A percentile compares a stretch with the other conserved stretches of the same genome.
Evolutionary conservation across 2,797 vertebrate genomes (phyloP).

Genomic region (Hephaestus fuliginosus): DNA sequence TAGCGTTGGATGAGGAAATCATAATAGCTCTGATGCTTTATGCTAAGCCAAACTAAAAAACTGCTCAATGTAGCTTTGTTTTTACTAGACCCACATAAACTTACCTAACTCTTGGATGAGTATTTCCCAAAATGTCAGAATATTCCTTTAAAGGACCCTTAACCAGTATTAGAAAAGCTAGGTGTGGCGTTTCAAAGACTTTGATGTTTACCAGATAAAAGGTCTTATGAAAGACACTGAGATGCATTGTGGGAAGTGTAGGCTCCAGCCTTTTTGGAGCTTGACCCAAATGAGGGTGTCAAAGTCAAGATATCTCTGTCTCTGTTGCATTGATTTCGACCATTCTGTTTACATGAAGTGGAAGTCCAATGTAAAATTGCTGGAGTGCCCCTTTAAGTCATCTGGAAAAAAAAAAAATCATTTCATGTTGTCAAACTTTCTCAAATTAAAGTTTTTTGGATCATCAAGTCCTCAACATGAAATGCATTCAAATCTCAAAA

Average conservation of each 20-base stretch:
- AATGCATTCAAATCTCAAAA: constrained; percentile 1
- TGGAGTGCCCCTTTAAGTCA: not conserved
- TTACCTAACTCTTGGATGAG: not conserved
- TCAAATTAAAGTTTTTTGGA: not conserved
- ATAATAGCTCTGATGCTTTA: not conserved
- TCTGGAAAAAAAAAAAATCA: not conserved
- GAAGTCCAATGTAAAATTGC: not conserved
- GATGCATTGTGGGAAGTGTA: constrained; percentile 10
- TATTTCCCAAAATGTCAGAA: not conserved
- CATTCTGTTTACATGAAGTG: not conserved
- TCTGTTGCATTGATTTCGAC: not conserved
- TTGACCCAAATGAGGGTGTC: not conserved
- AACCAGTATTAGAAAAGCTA: not conserved
- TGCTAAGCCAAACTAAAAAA: not conserved
- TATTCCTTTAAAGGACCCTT: not conserved
- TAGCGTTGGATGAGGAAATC: too few species aligned
- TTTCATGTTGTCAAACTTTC: not conserved
- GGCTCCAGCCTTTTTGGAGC: not conserved
- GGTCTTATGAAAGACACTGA: not conserved
- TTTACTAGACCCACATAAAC: not conserved
- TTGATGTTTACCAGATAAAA: not conserved
- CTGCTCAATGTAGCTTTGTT: not conserved
- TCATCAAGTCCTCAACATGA: not conserved
- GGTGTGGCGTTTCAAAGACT: not conserved
- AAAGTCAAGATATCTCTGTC: not conserved